phyloP scores from a whole-genome alignment of 1,140 invertebrate species.

The Camponotus pennsylvanicus region DNA sequence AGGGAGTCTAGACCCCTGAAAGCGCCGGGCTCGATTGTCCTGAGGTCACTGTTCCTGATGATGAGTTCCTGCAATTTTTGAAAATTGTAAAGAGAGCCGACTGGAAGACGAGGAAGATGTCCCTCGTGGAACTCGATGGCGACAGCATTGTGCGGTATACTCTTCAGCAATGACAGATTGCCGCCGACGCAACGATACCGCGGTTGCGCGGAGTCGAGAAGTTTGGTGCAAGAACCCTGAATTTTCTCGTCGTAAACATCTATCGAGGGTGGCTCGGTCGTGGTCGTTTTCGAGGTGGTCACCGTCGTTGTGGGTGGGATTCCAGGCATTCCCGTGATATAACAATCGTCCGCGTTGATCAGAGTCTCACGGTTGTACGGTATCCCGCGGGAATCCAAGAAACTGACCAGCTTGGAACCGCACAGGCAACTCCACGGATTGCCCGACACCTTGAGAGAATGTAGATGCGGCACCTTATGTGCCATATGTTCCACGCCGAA shows the following conservation, averaged over 20 bases:
- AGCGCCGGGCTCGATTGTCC: constrained; percentile 67
- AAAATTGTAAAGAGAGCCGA: constrained; percentile 64
- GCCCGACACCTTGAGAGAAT: constrained; percentile 54
- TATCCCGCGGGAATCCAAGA: constrained; percentile 68
- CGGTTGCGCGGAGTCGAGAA: not conserved
- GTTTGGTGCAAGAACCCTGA: constrained; percentile 31
- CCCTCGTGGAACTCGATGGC: constrained; percentile 75
- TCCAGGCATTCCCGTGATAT: not conserved
- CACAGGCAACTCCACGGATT: constrained; percentile 80
- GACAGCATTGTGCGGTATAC: constrained; percentile 63
- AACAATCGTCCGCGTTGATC: constrained; percentile 69
- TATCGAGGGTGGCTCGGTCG: constrained; percentile 21
- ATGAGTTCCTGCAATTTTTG: constrained; percentile 70
- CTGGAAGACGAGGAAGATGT: constrained; percentile 63
- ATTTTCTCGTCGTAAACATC: not conserved
- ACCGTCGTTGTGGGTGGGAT: not conserved
- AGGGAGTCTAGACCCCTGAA: constrained; percentile 67
- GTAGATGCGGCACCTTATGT: constrained; percentile 57
- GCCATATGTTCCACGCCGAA: constrained; percentile 74
- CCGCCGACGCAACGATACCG: constrained; percentile 74
- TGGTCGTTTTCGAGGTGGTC: constrained; percentile 8
- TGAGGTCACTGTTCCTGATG: constrained; percentile 72
- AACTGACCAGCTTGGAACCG: constrained; percentile 64
- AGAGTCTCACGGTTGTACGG: constrained; percentile 68
- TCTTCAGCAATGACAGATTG: constrained; percentile 66